Conservation (phyloP, 2,888 invertebrate genomes). For the Pterostichus madidus region DNA sequence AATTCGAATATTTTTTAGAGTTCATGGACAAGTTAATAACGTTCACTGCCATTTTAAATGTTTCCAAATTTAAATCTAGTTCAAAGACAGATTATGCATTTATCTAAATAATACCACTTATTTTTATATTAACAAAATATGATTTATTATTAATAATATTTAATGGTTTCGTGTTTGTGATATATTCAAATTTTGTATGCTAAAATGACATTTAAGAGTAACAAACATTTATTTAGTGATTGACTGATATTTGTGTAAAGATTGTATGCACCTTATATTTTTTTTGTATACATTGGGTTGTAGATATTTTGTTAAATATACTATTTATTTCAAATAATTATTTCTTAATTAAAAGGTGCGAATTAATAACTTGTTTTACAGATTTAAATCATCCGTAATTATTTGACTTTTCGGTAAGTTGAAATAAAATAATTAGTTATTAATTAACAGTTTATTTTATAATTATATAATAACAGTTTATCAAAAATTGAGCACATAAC, state of each 20-base stretch:
- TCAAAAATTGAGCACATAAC: not conserved
- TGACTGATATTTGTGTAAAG: slow-evolving; percentile 60
- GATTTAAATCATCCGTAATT: slow-evolving; percentile 22
- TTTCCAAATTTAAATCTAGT: slow-evolving; percentile 46
- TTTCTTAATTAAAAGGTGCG: not conserved
- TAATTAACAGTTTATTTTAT: slow-evolving; percentile 1
- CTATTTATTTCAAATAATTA: slow-evolving; percentile 57
- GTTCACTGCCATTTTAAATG: slow-evolving; percentile 54
- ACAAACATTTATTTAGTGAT: slow-evolving; percentile 54
- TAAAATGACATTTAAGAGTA: slow-evolving; percentile 45
- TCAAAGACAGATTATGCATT: slow-evolving; percentile 32
- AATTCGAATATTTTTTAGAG: slow-evolving; percentile 33
- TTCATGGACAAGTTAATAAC: slow-evolving; percentile 15
- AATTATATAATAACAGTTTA: not conserved
- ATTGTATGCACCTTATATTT: slow-evolving; percentile 56
- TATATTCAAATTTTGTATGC: slow-evolving; percentile 50
- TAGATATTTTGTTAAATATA: slow-evolving; percentile 65
- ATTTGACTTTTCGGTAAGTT: slow-evolving; percentile 9
- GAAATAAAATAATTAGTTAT: slow-evolving; percentile 2
- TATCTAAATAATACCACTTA: slow-evolving; percentile 34
- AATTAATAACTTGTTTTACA: no score
- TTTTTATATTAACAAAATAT: slow-evolving; percentile 58
- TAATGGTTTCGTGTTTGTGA: slow-evolving; percentile 65
- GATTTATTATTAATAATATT: slow-evolving; percentile 53
- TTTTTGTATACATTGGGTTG: slow-evolving; percentile 64